Evolutionary conservation across 2,113 vertebrate genomes (phyloP).

Genomic region (Chionomys nivalis): DNA sequence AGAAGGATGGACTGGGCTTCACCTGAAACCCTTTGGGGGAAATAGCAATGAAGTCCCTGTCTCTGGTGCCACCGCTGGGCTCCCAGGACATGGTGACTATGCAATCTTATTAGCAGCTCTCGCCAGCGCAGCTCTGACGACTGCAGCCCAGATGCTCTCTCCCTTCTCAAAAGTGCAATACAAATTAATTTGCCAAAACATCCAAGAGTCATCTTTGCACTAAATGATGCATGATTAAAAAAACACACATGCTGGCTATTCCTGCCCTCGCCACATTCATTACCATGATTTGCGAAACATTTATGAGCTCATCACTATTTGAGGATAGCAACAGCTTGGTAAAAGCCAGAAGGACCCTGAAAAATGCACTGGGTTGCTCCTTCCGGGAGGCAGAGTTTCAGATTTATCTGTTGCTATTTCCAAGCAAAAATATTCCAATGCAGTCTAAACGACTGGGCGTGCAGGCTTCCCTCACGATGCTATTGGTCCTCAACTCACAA

Average conservation of each 20-base stretch:
- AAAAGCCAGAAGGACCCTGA: slow-evolving; percentile 49
- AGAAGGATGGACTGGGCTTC: not conserved
- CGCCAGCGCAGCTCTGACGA: not conserved
- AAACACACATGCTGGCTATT: slow-evolving; percentile 64
- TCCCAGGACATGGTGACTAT: not conserved
- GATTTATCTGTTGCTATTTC: slow-evolving; percentile 59
- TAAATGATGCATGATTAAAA: slow-evolving; percentile 79
- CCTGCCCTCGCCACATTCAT: slow-evolving; percentile 58
- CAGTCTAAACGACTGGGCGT: slow-evolving; percentile 12
- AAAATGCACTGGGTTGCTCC: not conserved
- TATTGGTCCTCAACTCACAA: not conserved
- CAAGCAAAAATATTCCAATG: slow-evolving; percentile 60
- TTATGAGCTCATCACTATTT: slow-evolving; percentile 63
- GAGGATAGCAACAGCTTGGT: not conserved
- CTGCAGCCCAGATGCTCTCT: slow-evolving; percentile 73
- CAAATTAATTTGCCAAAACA: slow-evolving; percentile 81
- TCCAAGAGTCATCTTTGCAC: slow-evolving; percentile 72
- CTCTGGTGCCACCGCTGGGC: accelerated
- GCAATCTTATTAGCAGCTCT: not conserved
- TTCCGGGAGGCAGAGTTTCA: slow-evolving; percentile 16
- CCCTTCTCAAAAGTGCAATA: slow-evolving; percentile 72
- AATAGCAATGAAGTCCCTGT: not conserved
- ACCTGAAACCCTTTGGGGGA: not conserved
- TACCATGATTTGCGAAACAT: slow-evolving; percentile 64
- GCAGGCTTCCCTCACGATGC: not conserved